Evolutionary conservation across 1,140 invertebrate genomes (phyloP), one percentile per base, ranked within the genome.

Genomic region (Patella vulgata): DNA sequence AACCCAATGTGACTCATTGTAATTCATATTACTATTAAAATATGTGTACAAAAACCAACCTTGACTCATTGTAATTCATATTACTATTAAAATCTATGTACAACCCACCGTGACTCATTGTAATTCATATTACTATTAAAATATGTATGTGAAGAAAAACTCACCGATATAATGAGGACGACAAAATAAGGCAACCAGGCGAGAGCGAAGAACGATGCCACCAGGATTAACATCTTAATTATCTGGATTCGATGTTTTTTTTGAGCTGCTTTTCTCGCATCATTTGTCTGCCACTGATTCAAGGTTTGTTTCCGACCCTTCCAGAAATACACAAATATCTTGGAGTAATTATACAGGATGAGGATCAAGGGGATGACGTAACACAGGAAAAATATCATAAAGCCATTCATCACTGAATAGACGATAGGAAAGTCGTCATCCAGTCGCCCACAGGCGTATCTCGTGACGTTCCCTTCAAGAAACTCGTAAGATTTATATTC

Each of bases 101-200:
- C n/a, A n/a, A n/a, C n/a, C n/a, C n/a, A n/a, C n/a, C n/a, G n/a
- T n/a, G n/a, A n/a, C n/a, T n/a, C n/a, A n/a, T n/a, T n/a, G n/a
- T n/a, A n/a, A n/a, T n/a, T n/a, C n/a, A n/a, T n/a, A n/a, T n/a
- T n/a, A n/a, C n/a, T n/a, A n/a, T n/a, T n/a, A n/a, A n/a, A n/a
- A n/a, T n/a, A n/a, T n/a, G n/a, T n/a, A n/a, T n/a, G n/a, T n/a
- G n/a, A n/a, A n/a, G n/a, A n/a, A 6, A 47, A 19, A 56, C 61
- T 58, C 56, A 73, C 74, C 47, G 54, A 61, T 31, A 67, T 47
- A 8, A 72, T 46, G 0, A 67, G 54, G 2, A 68, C 56, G 14
- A 62, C 39, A 28, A 75, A 75, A 51, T 74, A 77, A 0, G 74
- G 74, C 28, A 74, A 28, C 74, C 74, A 77, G 25, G 59, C 66